Base-by-base conservation (phyloP, 2,797 vertebrate genomes). In the Chromis chromis region DNA sequence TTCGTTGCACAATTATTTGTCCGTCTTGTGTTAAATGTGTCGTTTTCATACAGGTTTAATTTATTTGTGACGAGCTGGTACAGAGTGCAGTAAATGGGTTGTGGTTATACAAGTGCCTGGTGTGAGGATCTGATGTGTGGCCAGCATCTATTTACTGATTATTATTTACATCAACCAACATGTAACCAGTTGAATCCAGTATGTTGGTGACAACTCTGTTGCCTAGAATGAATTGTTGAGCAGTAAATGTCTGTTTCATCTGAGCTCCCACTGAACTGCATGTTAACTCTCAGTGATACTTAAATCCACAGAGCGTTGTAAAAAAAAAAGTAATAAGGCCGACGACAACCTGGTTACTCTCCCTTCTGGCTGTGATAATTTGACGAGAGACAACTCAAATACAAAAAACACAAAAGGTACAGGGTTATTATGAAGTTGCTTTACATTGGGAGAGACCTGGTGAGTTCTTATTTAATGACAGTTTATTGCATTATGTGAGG, bases 31-130 rank as follows among this genome's bases (percentile, higher is more conserved):
- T 90, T 21, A 24, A 67, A 50, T 74, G 54, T 6, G 21, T 77
- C 65, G 59, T 46, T 82, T 66, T 71, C 58, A 42, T 67, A 25
- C 58, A 62, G 57, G 55, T 71, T 89, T 84, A 82, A 85, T 84
- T 88, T 88, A 84, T 90, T 91, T 76, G 60, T 74, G 69, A 87
- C 25, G 21, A 69, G 78, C 69, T 80, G 60, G 65, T 89, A 84
- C 67, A 56, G 76, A 83, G 70, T 88, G 87, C 89, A 87, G 87
- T 89, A 76, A 79, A 75, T 76, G 66, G 66, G 80, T 78, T 79
- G 78, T 81, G 81, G 82, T 91, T 83, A 86, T 85, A 81, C 82
- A 94, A 94, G 92, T 94, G 93, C 93, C 93, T 94, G 88, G 72
- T 86, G 72, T 81, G 84, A 80, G 86, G 81, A 87, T 71, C 60